A percentile compares a stretch with the other conserved stretches of the same genome.
These are phyloP conservation scores for Melanerpes formicivorus DNA, from an alignment of 2,113 vertebrate genomes.

Conservation along the genomic window DNA sequence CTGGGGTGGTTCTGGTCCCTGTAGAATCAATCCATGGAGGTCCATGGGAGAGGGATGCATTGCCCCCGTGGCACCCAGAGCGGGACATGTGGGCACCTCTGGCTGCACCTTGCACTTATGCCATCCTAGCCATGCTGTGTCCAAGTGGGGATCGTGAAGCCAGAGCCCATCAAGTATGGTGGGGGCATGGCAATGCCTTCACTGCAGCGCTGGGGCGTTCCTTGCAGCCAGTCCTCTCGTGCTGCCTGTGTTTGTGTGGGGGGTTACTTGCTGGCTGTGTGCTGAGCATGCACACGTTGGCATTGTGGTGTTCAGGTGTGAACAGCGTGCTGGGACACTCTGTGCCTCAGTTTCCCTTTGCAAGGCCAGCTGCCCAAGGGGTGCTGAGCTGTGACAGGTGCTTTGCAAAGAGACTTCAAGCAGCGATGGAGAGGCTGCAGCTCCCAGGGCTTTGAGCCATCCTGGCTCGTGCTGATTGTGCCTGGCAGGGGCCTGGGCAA, in stretches of 20 bases:
- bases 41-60: background rate
- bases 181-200: background rate
- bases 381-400: background rate
- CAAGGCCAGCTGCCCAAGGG: background rate
- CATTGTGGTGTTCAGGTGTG: background rate
- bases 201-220: background rate
- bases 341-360: background rate
- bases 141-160: background rate
- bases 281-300: rapidly evolving
- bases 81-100: rapidly evolving
- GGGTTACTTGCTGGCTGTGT: background rate
- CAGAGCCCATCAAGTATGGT: rapidly evolving
- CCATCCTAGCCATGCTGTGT: rapidly evolving
- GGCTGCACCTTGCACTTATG: background rate
- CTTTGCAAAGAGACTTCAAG: background rate
- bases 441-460: constrained; percentile 44
- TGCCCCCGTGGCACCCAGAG: rapidly evolving
- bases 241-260: background rate
- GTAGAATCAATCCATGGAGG: background rate
- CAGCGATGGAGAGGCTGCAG: background rate
- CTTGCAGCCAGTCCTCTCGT: rapidly evolving
- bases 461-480: background rate
- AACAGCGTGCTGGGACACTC: background rate
- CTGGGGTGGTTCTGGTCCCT: background rate
- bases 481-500: background rate